Percentiles rank a stretch among this genome's conserved stretches.
Evolutionary conservation across 2,888 invertebrate species (phyloP).

Genomic region (Minunthozetes semirufus): DNA sequence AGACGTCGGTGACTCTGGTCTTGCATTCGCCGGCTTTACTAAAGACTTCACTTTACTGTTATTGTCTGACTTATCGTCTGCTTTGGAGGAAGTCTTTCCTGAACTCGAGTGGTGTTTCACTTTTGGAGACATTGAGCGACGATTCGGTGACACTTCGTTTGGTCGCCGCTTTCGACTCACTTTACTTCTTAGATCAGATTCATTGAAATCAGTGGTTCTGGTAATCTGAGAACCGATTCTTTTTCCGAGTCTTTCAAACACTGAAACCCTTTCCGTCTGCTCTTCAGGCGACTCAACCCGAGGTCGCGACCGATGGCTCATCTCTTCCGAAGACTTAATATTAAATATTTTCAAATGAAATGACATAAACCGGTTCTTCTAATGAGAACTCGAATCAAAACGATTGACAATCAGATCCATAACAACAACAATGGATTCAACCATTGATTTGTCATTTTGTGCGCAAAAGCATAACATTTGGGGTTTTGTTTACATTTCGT

Average conservation of each 20-base stretch:
- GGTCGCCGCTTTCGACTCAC: not conserved
- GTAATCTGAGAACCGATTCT: not conserved
- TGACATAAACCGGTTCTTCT: not conserved
- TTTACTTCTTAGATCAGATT: slow-evolving; percentile 2
- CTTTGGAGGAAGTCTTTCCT: not conserved
- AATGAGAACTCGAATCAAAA: too few species aligned
- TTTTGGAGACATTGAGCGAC: not conserved
- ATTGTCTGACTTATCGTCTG: not conserved
- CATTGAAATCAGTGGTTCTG: not conserved
- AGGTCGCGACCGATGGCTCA: too few species aligned
- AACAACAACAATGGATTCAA: not conserved
- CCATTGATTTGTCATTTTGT: not conserved
- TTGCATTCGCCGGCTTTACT: not conserved
- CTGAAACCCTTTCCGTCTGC: not conserved
- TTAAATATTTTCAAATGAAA: not conserved
- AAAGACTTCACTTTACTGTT: slow-evolving; percentile 4
- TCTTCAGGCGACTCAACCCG: too few species aligned
- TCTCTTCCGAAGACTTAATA: too few species aligned
- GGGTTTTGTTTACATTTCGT: not conserved
- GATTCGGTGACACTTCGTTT: not conserved
- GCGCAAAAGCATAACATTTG: not conserved
- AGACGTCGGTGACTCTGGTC: not conserved
- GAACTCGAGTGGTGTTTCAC: not conserved
- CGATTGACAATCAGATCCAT: not conserved
- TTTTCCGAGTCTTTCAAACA: slow-evolving; percentile 12